These are phyloP conservation scores for Parnassius apollo DNA, from an alignment of 2,888 invertebrate genomes.

Conservation along the genomic window DNA sequence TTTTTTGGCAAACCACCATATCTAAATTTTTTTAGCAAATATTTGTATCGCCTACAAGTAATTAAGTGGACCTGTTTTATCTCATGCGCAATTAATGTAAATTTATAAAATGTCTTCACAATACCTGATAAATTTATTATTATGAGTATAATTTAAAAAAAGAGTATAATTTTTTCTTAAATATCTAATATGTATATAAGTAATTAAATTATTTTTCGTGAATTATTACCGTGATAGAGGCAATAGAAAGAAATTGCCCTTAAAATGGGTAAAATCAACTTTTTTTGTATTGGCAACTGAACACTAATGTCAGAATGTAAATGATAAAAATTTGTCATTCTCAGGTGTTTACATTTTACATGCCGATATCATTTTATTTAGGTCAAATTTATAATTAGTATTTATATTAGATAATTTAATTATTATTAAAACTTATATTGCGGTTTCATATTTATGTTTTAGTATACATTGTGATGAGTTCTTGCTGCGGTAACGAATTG, in stretches of 20 bases:
- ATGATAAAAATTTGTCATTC: constrained; percentile 44
- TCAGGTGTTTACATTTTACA: constrained; percentile 71
- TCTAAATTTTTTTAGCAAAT: no score
- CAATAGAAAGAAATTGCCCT: neutral
- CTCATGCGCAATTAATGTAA: no score
- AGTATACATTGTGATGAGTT: constrained; percentile 66
- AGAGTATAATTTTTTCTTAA: no score
- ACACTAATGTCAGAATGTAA: constrained; percentile 33
- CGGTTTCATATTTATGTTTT: constrained; percentile 32
- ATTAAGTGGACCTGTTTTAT: no score
- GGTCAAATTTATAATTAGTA: constrained; percentile 54
- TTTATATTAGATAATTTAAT: constrained; percentile 34
- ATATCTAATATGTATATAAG: no score
- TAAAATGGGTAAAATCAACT: constrained; percentile 3
- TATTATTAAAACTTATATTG: constrained; percentile 32
- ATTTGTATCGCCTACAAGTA: no score
- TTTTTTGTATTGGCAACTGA: constrained; percentile 20
- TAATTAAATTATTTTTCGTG: no score
- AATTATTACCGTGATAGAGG: no score
- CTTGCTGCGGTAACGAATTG: constrained; percentile 73
- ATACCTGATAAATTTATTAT: no score
- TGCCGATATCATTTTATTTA: constrained; percentile 49
- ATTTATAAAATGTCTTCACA: no score
- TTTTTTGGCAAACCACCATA: no score
- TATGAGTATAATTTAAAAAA: no score